Evolutionary conservation across 1,140 invertebrate genomes (phyloP).

Genomic region (Megathymus violae): DNA sequence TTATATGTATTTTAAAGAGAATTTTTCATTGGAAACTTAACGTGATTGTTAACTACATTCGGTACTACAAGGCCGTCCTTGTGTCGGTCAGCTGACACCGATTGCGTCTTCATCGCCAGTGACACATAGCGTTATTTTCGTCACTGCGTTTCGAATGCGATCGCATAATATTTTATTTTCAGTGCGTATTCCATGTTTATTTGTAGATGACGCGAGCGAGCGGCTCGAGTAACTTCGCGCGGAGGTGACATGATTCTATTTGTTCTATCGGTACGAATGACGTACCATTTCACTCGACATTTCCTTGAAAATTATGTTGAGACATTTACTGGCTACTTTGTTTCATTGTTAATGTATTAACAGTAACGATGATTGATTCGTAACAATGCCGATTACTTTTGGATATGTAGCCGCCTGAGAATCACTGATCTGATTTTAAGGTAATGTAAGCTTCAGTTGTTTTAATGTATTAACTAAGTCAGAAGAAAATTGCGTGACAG

Average conservation of each 20-base stretch:
- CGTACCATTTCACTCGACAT: constrained; percentile 50
- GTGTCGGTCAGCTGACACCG: constrained; percentile 14
- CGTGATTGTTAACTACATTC: no score
- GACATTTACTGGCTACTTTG: constrained; percentile 51
- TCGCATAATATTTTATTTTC: constrained; percentile 79
- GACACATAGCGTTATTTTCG: constrained; percentile 63
- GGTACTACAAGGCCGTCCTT: not conserved
- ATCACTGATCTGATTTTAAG: no score
- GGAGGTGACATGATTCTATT: constrained; percentile 66
- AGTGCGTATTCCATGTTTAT: constrained; percentile 77
- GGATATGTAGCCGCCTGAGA: no score
- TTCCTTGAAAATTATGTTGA: constrained; percentile 65
- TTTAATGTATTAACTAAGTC: no score
- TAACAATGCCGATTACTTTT: no score
- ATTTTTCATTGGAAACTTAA: no score
- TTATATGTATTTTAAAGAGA: no score
- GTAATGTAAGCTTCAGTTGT: no score
- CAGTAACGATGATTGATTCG: no score
- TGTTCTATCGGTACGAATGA: constrained; percentile 64
- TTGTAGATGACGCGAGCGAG: constrained; percentile 65
- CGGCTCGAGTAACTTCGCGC: constrained; percentile 54
- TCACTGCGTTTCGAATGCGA: constrained; percentile 65
- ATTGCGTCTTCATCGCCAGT: constrained; percentile 37
- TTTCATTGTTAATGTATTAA: constrained; percentile 48
- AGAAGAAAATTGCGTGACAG: no score